Base-by-base conservation (phyloP, 2,797 vertebrate species). In the Silurus lanzhouensis region DNA sequence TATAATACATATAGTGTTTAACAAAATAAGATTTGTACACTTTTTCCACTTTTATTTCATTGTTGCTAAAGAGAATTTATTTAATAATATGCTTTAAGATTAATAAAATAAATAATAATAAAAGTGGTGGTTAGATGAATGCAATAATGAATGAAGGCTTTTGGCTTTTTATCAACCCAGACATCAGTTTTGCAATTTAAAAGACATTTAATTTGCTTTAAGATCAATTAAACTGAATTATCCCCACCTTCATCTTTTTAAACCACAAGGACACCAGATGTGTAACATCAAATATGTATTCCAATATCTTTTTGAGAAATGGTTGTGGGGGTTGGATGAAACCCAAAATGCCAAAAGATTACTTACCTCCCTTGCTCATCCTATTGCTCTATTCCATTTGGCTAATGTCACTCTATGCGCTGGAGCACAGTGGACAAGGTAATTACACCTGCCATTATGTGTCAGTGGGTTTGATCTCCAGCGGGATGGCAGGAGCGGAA, bases 371-470 rank as follows among this genome's bases (percentile, higher is more conserved):
- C 57, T 83, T 80, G 27, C 86, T 88, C 91, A 86, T 80, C 48
- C 61, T 48, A 52, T 66, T 64, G 27, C 85, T 88, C 90, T 84
- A 88, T 94, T 90, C 89, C 82, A 90, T 93, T 92, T 89, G 89
- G 87, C 89, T 92, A 88, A 91, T 92, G 88, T 88, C 86, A 90
- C 80, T 85, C 78, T 68, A 82, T 81, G 85, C 81, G 81, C 78
- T 74, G 77, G 81, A 88, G 87, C 77, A 90, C 85, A 90, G 84
- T 90, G 91, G 92, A 93, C 92, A 90, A 93, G 92, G 91, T 92
- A 93, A 94, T 95, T 94, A 93, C 88, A 87, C 92, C 89, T 88
- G 83, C 76, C 90, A 86, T 92, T 93, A 93, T 88, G 84, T 90
- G 92, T 91, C 93, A 92, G 90, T 89, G 85, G 84, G 86, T 88